Evolutionary conservation across 2,113 vertebrate species (phyloP).

Genomic region (Coptodon bakossiorum): DNA sequence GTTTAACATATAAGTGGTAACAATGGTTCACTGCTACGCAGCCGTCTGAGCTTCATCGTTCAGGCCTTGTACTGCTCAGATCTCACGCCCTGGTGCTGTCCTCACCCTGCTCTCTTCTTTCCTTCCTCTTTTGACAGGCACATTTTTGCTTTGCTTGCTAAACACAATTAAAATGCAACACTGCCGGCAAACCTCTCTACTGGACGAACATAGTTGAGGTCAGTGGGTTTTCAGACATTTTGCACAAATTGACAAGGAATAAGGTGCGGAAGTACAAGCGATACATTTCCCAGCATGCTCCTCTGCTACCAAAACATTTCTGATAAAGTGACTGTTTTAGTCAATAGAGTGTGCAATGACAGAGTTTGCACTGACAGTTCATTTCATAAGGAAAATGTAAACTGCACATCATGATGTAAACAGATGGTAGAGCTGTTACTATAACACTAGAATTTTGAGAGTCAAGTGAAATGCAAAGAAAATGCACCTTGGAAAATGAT

Average conservation of each 20-base stretch:
- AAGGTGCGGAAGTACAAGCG: not conserved
- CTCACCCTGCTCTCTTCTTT: not conserved
- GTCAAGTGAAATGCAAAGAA: fast-evolving
- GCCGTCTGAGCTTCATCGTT: not conserved
- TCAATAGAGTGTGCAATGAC: not conserved
- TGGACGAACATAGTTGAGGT: not conserved
- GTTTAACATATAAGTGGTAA: not conserved
- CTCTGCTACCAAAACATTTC: not conserved
- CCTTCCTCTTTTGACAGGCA: not conserved
- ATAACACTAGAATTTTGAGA: not conserved
- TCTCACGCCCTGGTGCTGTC: not conserved
- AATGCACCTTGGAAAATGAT: not conserved
- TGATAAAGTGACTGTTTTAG: not conserved
- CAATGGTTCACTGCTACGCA: not conserved
- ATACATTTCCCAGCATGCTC: not conserved
- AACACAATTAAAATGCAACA: not conserved
- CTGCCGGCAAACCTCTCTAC: not conserved
- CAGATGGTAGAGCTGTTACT: no score
- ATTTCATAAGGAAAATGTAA: not conserved
- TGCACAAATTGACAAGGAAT: not conserved
- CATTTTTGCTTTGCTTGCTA: not conserved
- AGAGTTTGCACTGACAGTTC: not conserved
- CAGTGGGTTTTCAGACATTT: not conserved
- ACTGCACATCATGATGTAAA: not conserved
- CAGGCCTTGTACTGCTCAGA: not conserved